Evolutionary conservation across 2,888 invertebrate genomes (phyloP), one percentile per base, ranked within the genome.

Genomic region (Coecobrya sp.): DNA sequence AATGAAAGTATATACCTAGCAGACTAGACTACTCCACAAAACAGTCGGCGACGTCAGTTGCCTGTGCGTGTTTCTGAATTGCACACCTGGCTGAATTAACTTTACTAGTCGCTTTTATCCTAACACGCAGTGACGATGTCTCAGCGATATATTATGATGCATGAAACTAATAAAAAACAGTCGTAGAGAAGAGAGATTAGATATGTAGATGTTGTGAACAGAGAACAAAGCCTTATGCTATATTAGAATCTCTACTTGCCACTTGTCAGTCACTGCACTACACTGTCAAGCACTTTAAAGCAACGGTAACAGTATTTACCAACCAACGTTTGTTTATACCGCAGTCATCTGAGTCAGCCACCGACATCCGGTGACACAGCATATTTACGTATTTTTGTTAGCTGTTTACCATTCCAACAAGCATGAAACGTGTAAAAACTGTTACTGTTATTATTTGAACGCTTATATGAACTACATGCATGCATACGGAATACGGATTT

Each of bases 311-410:
- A 81, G 81, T 59, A 36, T 81, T 81, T 81, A 81, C 16, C 16
- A 65, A 1, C 73, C 27, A 42, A 52, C 79, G 49, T 79, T 27
- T 49, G 42, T 52, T 81, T 81, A 8, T 55, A 52, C 76, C 76
- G 49, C 76, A 73, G 73, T 52, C 59, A 81, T 11, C n/a, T 49
- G 45, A 45, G 82, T 82, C 62, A 87, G 76, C n/a, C 25, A 76
- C 16, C n/a, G n/a, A 79, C 79, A 88, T 88, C 87, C 87, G 87
- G 87, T 88, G 87, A 79, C 79, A 62, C 59, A 79, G 79, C 87
- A 79, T 5, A 84, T 62, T 52, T 52, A 52, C 49, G 49, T 79
- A 19, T 3, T 8, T 25, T 19, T 59, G 16, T 62, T 10, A 62
- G 11, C 62, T 62, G 59, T 59, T 59, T 62, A 25, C 25, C 62